Conservation (phyloP, 2,888 invertebrate species). For the Onthophagus sagittarius region DNA sequence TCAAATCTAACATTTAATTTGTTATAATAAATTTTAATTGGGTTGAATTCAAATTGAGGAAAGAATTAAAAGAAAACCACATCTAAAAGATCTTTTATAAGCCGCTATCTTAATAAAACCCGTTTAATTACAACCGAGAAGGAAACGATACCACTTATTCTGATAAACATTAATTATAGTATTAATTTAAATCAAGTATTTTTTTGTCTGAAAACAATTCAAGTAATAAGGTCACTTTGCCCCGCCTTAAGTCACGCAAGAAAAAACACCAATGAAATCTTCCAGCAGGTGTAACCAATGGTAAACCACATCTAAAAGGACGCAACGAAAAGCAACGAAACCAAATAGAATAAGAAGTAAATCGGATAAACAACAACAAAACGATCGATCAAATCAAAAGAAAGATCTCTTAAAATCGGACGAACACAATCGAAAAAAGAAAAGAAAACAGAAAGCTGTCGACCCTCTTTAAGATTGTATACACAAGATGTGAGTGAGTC, state of each 20-base stretch:
- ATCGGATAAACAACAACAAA: background rate
- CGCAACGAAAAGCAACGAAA: too few relatives aligned
- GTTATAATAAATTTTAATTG: too few relatives aligned
- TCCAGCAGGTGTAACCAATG: slow-evolving; percentile 33
- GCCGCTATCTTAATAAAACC: too few relatives aligned
- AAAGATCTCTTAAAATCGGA: background rate
- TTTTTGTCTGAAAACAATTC: too few relatives aligned
- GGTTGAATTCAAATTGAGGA: too few relatives aligned
- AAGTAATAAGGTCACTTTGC: slow-evolving; percentile 19
- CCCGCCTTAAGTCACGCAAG: slow-evolving; percentile 47
- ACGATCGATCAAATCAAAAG: slow-evolving; percentile 3
- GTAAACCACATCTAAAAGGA: background rate
- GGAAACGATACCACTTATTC: too few relatives aligned
- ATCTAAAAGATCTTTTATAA: too few relatives aligned
- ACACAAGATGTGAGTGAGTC: background rate
- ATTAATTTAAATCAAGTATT: too few relatives aligned
- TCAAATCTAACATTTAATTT: too few relatives aligned
- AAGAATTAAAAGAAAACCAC: too few relatives aligned
- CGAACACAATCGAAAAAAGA: background rate
- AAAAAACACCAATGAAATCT: slow-evolving; percentile 42
- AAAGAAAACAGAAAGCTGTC: background rate
- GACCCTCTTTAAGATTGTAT: slow-evolving; percentile 4
- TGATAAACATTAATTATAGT: too few relatives aligned
- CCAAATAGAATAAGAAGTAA: background rate
- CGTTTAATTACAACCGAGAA: too few relatives aligned